Evolutionary conservation across 2,113 vertebrate genomes (phyloP), one percentile per base, ranked within the genome.

Genomic region (Perognathus longimembris): DNA sequence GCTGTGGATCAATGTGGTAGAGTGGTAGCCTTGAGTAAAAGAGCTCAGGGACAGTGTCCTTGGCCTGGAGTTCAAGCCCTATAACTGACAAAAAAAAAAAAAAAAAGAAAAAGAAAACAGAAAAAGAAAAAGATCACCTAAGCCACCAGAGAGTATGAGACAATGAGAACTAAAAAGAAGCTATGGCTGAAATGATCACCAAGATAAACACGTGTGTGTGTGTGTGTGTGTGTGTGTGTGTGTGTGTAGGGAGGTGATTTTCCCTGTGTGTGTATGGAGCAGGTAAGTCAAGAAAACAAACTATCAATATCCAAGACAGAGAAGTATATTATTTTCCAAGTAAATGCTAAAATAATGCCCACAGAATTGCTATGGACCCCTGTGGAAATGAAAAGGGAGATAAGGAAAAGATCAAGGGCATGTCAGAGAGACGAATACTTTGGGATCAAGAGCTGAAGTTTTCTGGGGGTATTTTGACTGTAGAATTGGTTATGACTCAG

Each of bases 401-500:
- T 92, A 38, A 24, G 81, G 78, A 40, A 38, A 69, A 50, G 24
- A 76, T 3, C 15, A 69, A 81, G 81, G 8, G 24, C 32, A n/a
- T 57, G 7, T 90, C 38, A 81, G 80, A 86, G 32, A 77, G 92
- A 84, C 21, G 42, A 89, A 84, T 77, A 73, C 73, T 61, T 38
- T 8, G 92, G 93, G 86, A 78, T 38, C 69, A 94, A 32, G 61
- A 96, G 63, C 32, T 40, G 32, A 81, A 76, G 50, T 63, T 77
- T 73, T 95, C 91, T 92, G 76, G 66, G 57, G 64, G 10, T 74
- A 92, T 76, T 59, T 94, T 3, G 0, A 54, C 54, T 78, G 22
- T 30, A 93, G 80, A 95, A 91, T 54, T 92, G 90, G 59, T 83
- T 73, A 30, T 90, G 91, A 83, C 70, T 93, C 7, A 15, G 67